Conservation (phyloP, 2,797 vertebrate species). For the Leuciscus waleckii region DNA sequence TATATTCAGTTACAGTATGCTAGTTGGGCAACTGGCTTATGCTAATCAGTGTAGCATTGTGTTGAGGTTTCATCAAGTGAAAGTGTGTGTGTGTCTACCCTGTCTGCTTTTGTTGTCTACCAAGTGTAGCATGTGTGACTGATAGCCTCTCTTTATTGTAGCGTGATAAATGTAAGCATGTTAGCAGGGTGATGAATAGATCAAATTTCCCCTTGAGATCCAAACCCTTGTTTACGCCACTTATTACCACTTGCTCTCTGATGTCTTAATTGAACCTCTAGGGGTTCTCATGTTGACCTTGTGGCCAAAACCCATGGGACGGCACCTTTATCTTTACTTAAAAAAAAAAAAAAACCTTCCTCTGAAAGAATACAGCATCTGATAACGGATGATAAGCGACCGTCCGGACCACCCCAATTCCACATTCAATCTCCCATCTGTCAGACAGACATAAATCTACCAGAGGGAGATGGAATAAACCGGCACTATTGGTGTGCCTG, state of each 20-base stretch:
- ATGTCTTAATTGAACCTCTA: slow-evolving; percentile 74
- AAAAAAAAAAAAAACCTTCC: slow-evolving; percentile 43
- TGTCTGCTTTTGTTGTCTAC: slow-evolving; percentile 52
- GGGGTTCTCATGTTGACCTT: slow-evolving; percentile 58
- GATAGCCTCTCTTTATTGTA: slow-evolving; percentile 74
- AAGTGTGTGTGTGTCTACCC: slow-evolving; percentile 65
- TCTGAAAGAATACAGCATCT: slow-evolving; percentile 60
- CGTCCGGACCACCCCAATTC: slow-evolving; percentile 60
- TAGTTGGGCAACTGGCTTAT: not conserved
- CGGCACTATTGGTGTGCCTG: slow-evolving; percentile 1
- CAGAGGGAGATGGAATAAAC: slow-evolving; percentile 35
- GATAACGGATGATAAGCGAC: slow-evolving; percentile 41
- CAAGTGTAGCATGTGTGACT: slow-evolving; percentile 70
- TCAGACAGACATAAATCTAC: slow-evolving; percentile 55
- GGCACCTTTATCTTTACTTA: slow-evolving; percentile 32
- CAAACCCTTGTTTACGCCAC: slow-evolving; percentile 68
- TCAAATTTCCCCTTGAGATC: slow-evolving; percentile 64
- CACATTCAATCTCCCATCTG: slow-evolving; percentile 52
- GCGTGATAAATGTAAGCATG: slow-evolving; percentile 72
- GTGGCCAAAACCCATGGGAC: slow-evolving; percentile 38
- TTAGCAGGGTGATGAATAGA: slow-evolving; percentile 72
- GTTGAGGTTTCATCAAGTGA: slow-evolving; percentile 1
- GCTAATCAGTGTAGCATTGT: not conserved
- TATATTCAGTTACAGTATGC: not conserved
- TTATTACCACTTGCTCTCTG: slow-evolving; percentile 68